These are phyloP conservation scores for Ornithorhynchus anatinus DNA, from an alignment of 2,113 vertebrate genomes.

Conservation along the genomic window DNA sequence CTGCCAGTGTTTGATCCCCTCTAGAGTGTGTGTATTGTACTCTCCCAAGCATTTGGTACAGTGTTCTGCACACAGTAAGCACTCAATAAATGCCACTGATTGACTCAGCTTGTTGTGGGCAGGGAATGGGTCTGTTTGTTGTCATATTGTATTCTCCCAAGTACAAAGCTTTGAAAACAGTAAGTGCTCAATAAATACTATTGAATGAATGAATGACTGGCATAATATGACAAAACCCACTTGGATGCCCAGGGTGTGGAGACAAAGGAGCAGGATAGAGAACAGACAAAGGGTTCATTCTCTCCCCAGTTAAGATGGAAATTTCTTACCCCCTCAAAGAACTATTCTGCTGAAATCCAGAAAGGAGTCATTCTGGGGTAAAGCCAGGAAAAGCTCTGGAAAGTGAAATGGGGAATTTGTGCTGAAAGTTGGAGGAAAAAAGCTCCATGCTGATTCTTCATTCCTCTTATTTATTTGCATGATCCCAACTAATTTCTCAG, in stretches of 20 bases:
- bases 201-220: too few relatives aligned
- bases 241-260: not conserved
- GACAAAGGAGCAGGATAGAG: not conserved
- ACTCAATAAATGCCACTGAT: too few relatives aligned
- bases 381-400: slow-evolving; percentile 50
- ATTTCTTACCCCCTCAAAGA: slow-evolving; percentile 1
- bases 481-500: slow-evolving; percentile 55
- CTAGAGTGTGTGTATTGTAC: too few relatives aligned
- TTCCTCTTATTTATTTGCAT: slow-evolving; percentile 65
- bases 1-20: too few relatives aligned
- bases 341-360: slow-evolving; percentile 31
- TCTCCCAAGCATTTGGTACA: too few relatives aligned
- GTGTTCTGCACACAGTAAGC: too few relatives aligned
- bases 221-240: not conserved
- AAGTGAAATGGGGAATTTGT: slow-evolving; percentile 42
- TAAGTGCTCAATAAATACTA: too few relatives aligned
- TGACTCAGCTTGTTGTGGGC: too few relatives aligned
- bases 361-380: slow-evolving; percentile 41
- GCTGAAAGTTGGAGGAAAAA: slow-evolving; percentile 43
- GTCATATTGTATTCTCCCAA: too few relatives aligned
- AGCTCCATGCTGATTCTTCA: slow-evolving; percentile 44
- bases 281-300: not conserved
- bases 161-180: too few relatives aligned
- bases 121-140: too few relatives aligned
- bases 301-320: not conserved